These are phyloP conservation scores for Eulimnadia texana DNA, from an alignment of 1,140 invertebrate genomes.

Conservation along the genomic window DNA sequence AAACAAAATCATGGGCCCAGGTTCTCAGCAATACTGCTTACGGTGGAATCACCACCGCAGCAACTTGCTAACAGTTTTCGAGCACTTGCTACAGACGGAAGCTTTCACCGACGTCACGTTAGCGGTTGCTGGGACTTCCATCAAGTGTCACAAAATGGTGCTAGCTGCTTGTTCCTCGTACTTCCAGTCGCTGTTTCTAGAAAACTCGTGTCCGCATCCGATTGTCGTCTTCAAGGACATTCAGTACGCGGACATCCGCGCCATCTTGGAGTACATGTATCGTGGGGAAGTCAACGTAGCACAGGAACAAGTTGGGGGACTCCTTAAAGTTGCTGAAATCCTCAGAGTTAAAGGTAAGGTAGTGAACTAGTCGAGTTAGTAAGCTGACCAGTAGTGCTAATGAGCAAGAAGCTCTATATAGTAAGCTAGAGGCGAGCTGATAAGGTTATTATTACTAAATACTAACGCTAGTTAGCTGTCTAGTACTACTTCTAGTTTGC, in stretches of 20 bases:
- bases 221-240: conserved; percentile 24
- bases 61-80: conserved; percentile 30
- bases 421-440: no score
- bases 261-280: conserved; percentile 19
- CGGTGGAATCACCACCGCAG: conserved; percentile 33
- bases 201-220: conserved; percentile 26
- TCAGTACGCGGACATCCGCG: conserved; percentile 15
- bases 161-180: conserved; percentile 31
- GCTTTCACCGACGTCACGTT: conserved; percentile 30
- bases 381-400: not conserved
- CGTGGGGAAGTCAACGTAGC: conserved; percentile 18
- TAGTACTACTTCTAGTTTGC: no score
- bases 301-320: conserved; percentile 16
- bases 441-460: no score
- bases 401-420: no score
- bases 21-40: conserved; percentile 29
- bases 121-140: conserved; percentile 29
- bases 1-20: conserved; percentile 2
- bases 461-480: no score
- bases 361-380: conserved; percentile 33
- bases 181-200: conserved; percentile 29
- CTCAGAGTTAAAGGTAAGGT: conserved; percentile 54
- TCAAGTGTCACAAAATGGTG: conserved; percentile 31
- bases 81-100: conserved; percentile 25
- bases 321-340: conserved; percentile 47